Base-by-base conservation (phyloP, 1,140 invertebrate genomes). In the Ctenoplectra terminalis region DNA sequence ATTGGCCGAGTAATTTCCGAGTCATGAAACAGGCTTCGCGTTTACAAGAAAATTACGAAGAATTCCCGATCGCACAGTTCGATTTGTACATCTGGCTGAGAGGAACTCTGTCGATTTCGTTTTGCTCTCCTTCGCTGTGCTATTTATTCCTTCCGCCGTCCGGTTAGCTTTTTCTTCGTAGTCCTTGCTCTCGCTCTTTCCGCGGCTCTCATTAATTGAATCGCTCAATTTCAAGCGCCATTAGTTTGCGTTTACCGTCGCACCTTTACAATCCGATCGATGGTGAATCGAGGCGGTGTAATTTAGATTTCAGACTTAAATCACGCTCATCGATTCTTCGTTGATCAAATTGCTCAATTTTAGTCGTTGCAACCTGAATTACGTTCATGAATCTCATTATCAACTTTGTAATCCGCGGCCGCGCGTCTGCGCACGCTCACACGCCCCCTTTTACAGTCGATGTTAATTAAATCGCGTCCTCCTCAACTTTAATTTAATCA, bases 121-220 rank as follows among this genome's bases (percentile, higher is more conserved):
- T 75, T 75, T 63, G 31, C 43, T 50, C 17, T 63, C 37, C 13
- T 75, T 9, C n/a, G 43, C 17, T 11, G 43, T 26, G 72, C 72
- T 75, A 75, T 75, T 75, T 75, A 75, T 63, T 75, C 72, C 58
- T 64, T 75, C 74, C 74, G 63, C 31, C 54, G 76, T 78, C 31
- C 60, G 23, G 67, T 37, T 43, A 69, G 54, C 52, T 79, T 79
- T 79, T 75, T 75, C 72, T 50, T 50, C 58, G 54, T 79, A 52
- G 17, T 23, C 17, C 52, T 70, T 61, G n/a, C n/a, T 29, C 11
- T 15, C 17, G 69, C 67, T 63, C 31, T 60, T 61, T 77, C 81
- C 69, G 77, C 82, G 43, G 17, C 48, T 54, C 48, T 67, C 75
- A 13, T 78, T 70, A 78, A 78, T 78, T 34, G 61, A 74, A 74